Evolutionary conservation across 2,797 vertebrate genomes (phyloP), one percentile per base, ranked within the genome.

Genomic region (Catamblyrhynchus diadema): DNA sequence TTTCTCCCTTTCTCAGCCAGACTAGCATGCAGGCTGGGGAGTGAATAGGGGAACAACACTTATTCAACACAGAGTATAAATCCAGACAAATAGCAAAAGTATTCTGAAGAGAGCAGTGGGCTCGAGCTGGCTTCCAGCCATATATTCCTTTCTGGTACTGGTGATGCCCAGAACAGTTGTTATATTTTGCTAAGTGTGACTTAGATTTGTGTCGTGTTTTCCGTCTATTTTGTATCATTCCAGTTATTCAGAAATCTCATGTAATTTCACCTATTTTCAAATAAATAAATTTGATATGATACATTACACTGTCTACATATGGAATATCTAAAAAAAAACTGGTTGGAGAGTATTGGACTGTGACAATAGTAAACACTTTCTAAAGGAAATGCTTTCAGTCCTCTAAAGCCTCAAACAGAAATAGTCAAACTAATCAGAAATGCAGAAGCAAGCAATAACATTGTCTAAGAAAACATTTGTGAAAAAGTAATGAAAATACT

Each of bases 251-350:
- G 21, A 88, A 77, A 61, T 61, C 15, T 19, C 16, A 6, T 51
- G 13, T 30, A 61, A 47, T 28, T 62, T 47, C 32, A 69, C 27
- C 28, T 78, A 21, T 39, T 51, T 86, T 72, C 50, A 44, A 18
- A 47, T 20, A 78, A 81, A 13, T 66, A 53, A 59, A 56, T 60
- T 12, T 83, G 4, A 37, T 66, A 62, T 18, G 57, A 37, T 61
- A 59, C 6, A 6, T 37, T 57, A 30, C 5, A 12, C 9, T 20
- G 4, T 47, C 13, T 23, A 28, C 0, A 0, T 25, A 53, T 30
- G 17, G 11, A 66, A 81, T 69, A 65, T 25, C 27, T 71, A 24
- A 82, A 79, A 66, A 66, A n/a, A 64, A 86, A 1, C 5, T 33
- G 4, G 4, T 37, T 57, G 42, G 18, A 57, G 8, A 28, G 4